Conservation (phyloP, 2,113 vertebrate genomes). For the Rattus rattus region DNA sequence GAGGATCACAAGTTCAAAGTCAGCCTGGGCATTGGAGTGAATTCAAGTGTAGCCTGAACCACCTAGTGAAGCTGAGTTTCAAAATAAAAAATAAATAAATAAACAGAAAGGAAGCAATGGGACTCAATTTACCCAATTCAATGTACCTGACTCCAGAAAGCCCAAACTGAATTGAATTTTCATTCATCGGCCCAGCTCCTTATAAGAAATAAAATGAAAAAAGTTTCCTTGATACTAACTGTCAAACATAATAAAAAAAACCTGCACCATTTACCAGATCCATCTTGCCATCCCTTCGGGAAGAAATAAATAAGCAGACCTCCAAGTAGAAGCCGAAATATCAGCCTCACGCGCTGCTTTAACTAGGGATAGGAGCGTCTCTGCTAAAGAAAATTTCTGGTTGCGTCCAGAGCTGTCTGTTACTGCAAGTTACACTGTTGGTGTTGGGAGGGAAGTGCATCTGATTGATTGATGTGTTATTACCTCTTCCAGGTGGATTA, state of each 20-base stretch:
- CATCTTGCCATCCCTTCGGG: slow-evolving; percentile 48
- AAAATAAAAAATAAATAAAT: neutral
- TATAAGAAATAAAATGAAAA: neutral
- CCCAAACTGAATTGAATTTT: slow-evolving; percentile 52
- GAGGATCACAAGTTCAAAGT: neutral
- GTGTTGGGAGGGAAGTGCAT: neutral
- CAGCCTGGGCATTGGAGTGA: neutral
- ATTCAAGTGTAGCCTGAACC: neutral
- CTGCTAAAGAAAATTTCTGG: slow-evolving; percentile 38
- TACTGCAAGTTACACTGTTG: neutral
- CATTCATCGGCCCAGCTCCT: neutral
- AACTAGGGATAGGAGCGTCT: slow-evolving; percentile 13
- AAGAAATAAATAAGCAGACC: slow-evolving; percentile 71
- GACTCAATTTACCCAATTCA: neutral
- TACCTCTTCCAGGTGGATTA: slow-evolving; percentile 66
- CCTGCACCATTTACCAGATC: slow-evolving; percentile 61
- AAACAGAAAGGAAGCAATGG: neutral
- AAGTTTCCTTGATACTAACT: slow-evolving; percentile 61
- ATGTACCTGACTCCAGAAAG: neutral
- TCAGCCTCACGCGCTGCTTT: neutral
- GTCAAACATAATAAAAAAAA: slow-evolving; percentile 74
- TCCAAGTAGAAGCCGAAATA: slow-evolving; percentile 62
- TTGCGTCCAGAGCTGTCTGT: slow-evolving; percentile 48
- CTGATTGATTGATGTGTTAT: slow-evolving; percentile 73
- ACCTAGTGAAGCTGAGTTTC: neutral